Conservation (phyloP, 2,797 vertebrate species). For the Vireo griseus region DNA sequence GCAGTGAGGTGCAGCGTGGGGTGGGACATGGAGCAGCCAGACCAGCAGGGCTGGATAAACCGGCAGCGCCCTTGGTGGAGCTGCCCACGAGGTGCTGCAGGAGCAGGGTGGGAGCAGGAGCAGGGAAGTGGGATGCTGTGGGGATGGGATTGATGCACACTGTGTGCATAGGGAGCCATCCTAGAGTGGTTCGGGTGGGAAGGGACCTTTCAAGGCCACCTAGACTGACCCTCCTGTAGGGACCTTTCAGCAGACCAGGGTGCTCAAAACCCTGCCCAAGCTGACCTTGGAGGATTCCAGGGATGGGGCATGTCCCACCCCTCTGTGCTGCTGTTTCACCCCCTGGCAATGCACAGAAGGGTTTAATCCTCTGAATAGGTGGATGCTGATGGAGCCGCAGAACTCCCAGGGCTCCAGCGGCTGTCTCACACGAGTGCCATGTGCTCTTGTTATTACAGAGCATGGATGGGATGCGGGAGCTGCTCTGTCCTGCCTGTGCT, state of each 20-base stretch:
- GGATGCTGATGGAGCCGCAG: fast-evolving
- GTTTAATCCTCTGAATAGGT: background rate
- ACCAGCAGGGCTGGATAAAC: background rate
- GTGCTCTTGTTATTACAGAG: fast-evolving
- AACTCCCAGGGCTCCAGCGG: background rate
- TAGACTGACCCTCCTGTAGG: background rate
- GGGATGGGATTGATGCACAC: fast-evolving
- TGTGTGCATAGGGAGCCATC: background rate
- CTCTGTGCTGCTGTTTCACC: background rate
- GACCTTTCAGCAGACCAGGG: background rate
- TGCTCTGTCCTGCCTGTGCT: background rate
- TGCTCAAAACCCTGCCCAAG: background rate
- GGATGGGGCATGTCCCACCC: background rate
- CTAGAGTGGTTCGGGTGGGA: background rate
- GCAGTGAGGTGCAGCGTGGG: fast-evolving
- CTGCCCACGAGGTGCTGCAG: background rate
- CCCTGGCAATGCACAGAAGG: fast-evolving
- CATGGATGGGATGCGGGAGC: fast-evolving
- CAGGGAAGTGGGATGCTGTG: background rate
- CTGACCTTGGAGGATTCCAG: background rate
- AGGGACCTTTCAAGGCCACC: background rate
- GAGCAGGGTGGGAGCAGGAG: background rate
- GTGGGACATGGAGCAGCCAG: background rate
- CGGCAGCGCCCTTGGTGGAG: fast-evolving
- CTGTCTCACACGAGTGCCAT: background rate